Evolutionary conservation across 1,140 invertebrate species (phyloP), one percentile per base, ranked within the genome.

Genomic region (Halictus rubicundus): DNA sequence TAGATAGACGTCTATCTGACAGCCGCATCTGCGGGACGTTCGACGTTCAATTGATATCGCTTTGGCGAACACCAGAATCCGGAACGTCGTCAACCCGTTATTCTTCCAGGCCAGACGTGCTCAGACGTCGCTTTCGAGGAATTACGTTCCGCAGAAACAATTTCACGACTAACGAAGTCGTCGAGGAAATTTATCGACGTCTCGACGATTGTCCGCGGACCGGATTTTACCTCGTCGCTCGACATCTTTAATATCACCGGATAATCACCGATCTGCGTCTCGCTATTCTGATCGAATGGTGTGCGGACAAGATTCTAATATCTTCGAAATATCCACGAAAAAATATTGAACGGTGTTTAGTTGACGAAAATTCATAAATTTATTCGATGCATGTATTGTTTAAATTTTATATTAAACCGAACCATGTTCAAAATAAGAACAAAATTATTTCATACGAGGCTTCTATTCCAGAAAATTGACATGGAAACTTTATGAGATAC

Each of bases 1-100:
- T 86, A 77, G 68, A 80, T 76, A 54, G 69, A 84, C 75, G 65
- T 77, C 72, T 79, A 75, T 78, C 57, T 70, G 57, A 78, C 42
- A 70, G 42, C 10, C n/a, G 25, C 68, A 76, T 70, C 61, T 71
- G 63, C 54, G 32, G 63, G 46, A 46, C 37, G 52, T 74, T 80
- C 63, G 70, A 66, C n/a, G 77, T 73, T 60, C 70, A 70, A 79
- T 54, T 73, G 77, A 79, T 79, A 79, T 74, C 25, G n/a, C 42
- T 21, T 49, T 9, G 14, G 46, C 63, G 19, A 42, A 16, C 32
- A 6, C 25, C 25, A 32, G 70, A 37, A 79, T 64, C 39, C 68
- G 37, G 49, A 65, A 65, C 61, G 21, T 59, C 61, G 68, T 42
- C 49, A 16, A 23, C 14, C 52, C 39, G 70, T 79, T 79, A 66